Evolutionary conservation across 2,888 invertebrate species (phyloP).

Genomic region (Acleris laterana): DNA sequence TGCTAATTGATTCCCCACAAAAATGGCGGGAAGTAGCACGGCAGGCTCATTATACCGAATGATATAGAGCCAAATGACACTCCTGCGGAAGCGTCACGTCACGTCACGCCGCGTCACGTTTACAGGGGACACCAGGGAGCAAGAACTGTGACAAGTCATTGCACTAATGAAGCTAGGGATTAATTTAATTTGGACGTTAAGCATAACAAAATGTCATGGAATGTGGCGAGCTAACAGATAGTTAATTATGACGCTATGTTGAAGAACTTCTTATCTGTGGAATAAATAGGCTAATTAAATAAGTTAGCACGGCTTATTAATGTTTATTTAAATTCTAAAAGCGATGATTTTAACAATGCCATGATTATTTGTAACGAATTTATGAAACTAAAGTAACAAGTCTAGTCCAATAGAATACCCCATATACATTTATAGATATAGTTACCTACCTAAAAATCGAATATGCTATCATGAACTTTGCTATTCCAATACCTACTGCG

Average conservation of each 20-base stretch:
- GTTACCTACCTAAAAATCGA: too few relatives aligned
- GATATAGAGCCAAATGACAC: conserved; percentile 55
- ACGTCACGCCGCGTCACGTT: conserved; percentile 38
- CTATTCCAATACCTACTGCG: too few relatives aligned
- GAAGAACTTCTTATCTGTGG: background rate
- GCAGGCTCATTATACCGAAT: conserved; percentile 52
- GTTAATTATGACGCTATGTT: background rate
- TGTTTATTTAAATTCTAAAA: too few relatives aligned
- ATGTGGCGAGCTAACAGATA: background rate
- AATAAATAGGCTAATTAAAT: too few relatives aligned
- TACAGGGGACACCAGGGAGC: conserved; percentile 49
- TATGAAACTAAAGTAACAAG: too few relatives aligned
- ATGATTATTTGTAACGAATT: too few relatives aligned
- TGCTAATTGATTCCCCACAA: conserved; percentile 47
- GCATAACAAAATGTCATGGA: conserved; percentile 8
- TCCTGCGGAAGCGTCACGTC: conserved; percentile 49
- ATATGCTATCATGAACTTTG: too few relatives aligned
- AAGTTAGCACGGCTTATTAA: too few relatives aligned
- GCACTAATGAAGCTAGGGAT: conserved; percentile 58
- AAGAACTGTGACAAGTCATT: conserved; percentile 55
- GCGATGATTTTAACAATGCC: too few relatives aligned
- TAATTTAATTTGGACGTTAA: conserved; percentile 47
- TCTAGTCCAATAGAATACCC: too few relatives aligned
- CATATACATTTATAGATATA: too few relatives aligned
- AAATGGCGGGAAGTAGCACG: conserved; percentile 47